Conservation (phyloP, 2,797 vertebrate species). For the Argyrosomus regius region DNA sequence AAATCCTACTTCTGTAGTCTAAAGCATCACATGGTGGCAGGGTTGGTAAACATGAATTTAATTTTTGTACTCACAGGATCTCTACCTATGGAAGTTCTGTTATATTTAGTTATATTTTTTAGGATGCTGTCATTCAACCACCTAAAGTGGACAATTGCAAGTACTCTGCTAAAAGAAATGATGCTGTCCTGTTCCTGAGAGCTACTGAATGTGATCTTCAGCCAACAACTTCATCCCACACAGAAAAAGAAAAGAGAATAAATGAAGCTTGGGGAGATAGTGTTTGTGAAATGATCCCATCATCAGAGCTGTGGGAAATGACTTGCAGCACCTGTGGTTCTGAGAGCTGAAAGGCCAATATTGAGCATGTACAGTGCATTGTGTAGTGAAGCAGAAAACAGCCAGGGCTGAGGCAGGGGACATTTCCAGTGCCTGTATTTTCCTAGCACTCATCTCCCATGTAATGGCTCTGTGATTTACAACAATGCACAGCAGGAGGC, state of each 20-base stretch:
- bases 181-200: not conserved
- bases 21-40: not conserved
- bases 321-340: conserved; percentile 19
- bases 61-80: not conserved
- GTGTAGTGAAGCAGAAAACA: conserved; percentile 58
- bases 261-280: not conserved
- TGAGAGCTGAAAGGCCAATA: conserved; percentile 47
- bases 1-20: not conserved
- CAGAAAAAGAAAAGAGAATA: conserved; percentile 5
- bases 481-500: conserved; percentile 44
- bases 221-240: conserved; percentile 10
- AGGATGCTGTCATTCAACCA: not conserved
- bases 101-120: not conserved
- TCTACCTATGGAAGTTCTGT: not conserved
- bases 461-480: conserved; percentile 71
- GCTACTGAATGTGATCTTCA: conserved; percentile 11
- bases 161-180: not conserved
- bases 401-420: conserved; percentile 1
- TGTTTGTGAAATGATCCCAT: conserved; percentile 31
- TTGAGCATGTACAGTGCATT: conserved; percentile 29
- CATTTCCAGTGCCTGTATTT: conserved; percentile 41
- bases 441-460: conserved; percentile 43
- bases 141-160: not conserved
- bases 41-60: not conserved
- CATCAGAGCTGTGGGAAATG: conserved; percentile 14